Evolutionary conservation across 2,113 vertebrate genomes (phyloP), one percentile per base, ranked within the genome.

Genomic region (Grallaria varia): DNA sequence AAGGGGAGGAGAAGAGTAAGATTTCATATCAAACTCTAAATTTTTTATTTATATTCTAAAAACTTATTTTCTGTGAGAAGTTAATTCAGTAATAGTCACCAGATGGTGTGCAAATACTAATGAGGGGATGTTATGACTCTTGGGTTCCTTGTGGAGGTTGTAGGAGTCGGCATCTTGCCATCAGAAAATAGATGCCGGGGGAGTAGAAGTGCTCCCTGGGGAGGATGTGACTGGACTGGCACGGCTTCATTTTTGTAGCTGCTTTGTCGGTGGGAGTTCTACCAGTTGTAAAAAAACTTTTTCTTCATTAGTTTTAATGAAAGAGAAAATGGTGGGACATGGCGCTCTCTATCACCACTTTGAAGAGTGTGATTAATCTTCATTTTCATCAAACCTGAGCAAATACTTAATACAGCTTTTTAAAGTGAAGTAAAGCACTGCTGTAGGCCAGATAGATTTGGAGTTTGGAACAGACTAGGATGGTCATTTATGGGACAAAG

Each of bases 51-150:
- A 73, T 39, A 93, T 90, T 84, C 42, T 71, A 84, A 90, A 94
- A 95, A 90, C 82, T 96, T 94, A 63, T 74, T 96, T 96, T 93
- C 92, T 95, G 82, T 79, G 90, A 97, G 94, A 97, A 96, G 93
- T 97, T 97, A 97, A 97, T 96, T 97, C 97, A 96, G 94, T 98
- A 98, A 98, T 97, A 97, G 95, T 97, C 96, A 97, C 97, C 98
- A 98, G 97, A 98, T 98, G 97, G 96, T 96, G 97, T 97, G 95
- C 91, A 97, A 96, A 90, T 93, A 97, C 93, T 98, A 98, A 98
- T 98, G 97, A 98, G 90, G 77, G 96, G 94, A 91, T 96, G 77
- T 93, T 97, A 97, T 96, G 95, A 97, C 92, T 98, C 97, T 95
- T 98, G 97, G 96, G 96, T 95, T 97, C 93, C 78, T 95, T 88